Conservation (phyloP, 1,140 invertebrate species). For the Hycleus phaleratus region DNA sequence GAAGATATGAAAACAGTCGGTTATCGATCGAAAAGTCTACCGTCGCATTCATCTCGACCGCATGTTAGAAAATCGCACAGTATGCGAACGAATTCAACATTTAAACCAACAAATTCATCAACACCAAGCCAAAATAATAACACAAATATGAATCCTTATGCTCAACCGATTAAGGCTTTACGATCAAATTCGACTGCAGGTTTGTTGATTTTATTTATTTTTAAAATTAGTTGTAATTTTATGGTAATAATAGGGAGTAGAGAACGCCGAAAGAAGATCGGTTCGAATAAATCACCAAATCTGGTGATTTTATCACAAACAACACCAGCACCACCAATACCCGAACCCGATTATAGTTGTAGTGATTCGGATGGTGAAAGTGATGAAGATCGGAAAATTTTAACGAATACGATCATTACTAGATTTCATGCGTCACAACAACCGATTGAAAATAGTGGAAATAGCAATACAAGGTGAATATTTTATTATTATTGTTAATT, state of each 20-base stretch:
- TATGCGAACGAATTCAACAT: conserved; percentile 47
- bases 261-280: conserved; percentile 15
- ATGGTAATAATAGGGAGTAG: not conserved
- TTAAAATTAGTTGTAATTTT: not conserved
- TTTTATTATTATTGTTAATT: not conserved
- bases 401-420: conserved; percentile 18
- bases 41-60: conserved; percentile 45
- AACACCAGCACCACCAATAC: conserved; percentile 60
- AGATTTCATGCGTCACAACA: conserved; percentile 31
- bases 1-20: conserved; percentile 75
- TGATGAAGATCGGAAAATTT: conserved; percentile 28
- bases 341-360: conserved; percentile 83
- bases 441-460: conserved; percentile 53
- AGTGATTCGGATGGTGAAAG: conserved; percentile 58
- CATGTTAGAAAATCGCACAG: conserved; percentile 59
- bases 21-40: conserved; percentile 59
- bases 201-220: conserved; percentile 13
- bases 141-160: conserved; percentile 51
- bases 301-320: conserved; percentile 32
- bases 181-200: conserved; percentile 51
- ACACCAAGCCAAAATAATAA: conserved; percentile 3
- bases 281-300: conserved; percentile 21
- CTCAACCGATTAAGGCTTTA: conserved; percentile 54
- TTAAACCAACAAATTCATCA: conserved; percentile 30
- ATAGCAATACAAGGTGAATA: conserved; percentile 57